Base-by-base conservation (phyloP, 2,113 vertebrate species). In the Pheucticus melanocephalus region DNA sequence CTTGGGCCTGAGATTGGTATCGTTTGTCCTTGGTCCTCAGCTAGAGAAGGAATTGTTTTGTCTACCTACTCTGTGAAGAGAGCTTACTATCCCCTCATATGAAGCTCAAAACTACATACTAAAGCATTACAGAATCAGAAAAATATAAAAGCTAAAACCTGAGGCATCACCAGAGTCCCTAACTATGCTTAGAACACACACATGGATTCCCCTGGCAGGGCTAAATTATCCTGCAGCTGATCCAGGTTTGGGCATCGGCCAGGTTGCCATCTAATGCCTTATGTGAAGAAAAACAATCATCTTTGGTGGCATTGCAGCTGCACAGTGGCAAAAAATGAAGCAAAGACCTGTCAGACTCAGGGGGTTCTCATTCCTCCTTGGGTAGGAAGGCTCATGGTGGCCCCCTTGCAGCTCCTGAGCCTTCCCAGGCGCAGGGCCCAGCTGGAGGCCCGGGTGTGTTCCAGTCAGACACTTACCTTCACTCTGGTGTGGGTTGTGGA, bases 361-460 rank as follows among this genome's bases (percentile, higher is more conserved):
- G 23, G 12, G 15, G 2, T 30, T 45, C 15, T 60, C 28, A 2
- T 35, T 90, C 24, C 20, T 42, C 11, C n/a, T 2, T 3, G 13
- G 2, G 9, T 3, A 7, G 53, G 33, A 2, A 8, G 14, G 22
- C 13, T 37, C 4, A 1, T 27, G 9, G 6, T 2, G 5, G 2
- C 10, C 23, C 4, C 17, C 10, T 64, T 27, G 20, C 4, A 2
- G 15, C 2, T 1, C 35, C 16, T n/a, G 50, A 16, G 11, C 3
- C 2, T 8, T 8, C 56, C n/a, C 6, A 5, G 37, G 25, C 5
- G 4, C 4, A 28, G 54, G 20, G 17, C 24, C 21, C 15, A 20
- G 33, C 63, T 28, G 5, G 3, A 13, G 68, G 79, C 37, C 39
- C 16, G 44, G 37, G 19, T 0, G 1, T 18, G 1, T 10, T 35